Base-by-base conservation (phyloP, 2,113 vertebrate species). In the Empidonax alnorum region DNA sequence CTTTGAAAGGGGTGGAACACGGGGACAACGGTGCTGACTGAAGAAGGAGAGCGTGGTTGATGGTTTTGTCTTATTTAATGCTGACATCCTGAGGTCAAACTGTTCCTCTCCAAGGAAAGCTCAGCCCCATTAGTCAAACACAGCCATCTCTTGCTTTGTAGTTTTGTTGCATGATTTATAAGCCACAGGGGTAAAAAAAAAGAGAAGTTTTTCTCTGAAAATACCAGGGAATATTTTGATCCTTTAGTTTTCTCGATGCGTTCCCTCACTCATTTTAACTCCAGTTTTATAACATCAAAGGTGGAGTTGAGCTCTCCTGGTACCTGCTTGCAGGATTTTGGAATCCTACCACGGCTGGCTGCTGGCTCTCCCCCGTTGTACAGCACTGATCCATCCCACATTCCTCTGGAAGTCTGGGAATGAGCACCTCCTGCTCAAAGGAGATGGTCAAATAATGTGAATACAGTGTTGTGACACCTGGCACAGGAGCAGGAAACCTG, bases 11-110 rank as follows among this genome's bases (percentile, higher is more conserved):
- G 65, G 33, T 5, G 61, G 41, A 87, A 66, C 33, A 3, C 46
- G 5, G 92, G 0, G 2, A 19, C 58, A 61, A 21, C 2, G 0
- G 28, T 6, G 42, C n/a, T 28, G 81, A 76, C 84, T 55, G 44
- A 58, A 78, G 62, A 56, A 65, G 47, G 68, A 66, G 65, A 89
- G 42, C 3, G 0, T 39, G 11, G 3, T 6, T 20, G 47, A 37
- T 86, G 93, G 92, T 66, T 97, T 97, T 96, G 89, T 96, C 96
- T 97, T 96, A 89, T 90, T 96, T 96, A 96, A 89, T n/a, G 93
- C 89, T 96, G 95, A 95, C 97, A 95, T 91, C 89, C 94, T 77
- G 95, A 94, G 97, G 97, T 97, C 97, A 97, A 90, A 69, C 62
- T 11, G 2, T 49, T 96, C 76, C 84, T 94, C 96, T 93, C 96